Base-by-base conservation (phyloP, 1,140 invertebrate genomes). In the Geopemphigus sp. region DNA sequence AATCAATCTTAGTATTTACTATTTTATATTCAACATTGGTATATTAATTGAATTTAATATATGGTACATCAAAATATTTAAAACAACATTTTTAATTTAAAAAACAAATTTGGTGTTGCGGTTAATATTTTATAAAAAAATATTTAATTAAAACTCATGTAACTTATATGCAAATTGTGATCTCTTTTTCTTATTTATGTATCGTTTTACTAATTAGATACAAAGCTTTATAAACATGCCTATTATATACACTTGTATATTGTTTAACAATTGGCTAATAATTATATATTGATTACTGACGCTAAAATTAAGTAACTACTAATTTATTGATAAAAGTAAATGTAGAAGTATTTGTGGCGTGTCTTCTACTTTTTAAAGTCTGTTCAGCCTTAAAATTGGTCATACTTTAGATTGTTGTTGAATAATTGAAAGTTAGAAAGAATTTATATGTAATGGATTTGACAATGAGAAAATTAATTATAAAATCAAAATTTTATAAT, bases 251-350 rank as follows among this genome's bases (percentile, higher is more conserved):
- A 76, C 29, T 59, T 76, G 39, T 61, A 76, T 76, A 76, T 76
- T 61, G 32, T 74, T 61, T 76, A 76, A 76, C 73, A 61, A 47
- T 76, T 76, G 22, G 73, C 73, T 76, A 76, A 76, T 76, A 47
- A 56, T 76, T 61, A 45, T 57, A 76, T 76, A 39, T 61, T 76
- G n/a, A 76, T 26, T 61, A 76, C 26, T 76, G 26, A 24, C 47
- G 56, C 72, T 74, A 74, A 59, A 74, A 39, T 32, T 74, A 74
- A 32, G 54, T 76, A 76, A 76, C 73, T 56, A 76, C 73, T 76
- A 76, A 76, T 76, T 76, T 26, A 39, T 74, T 74, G 29, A 45
- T 19, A 22, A 57, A 74, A 57, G 61, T 54, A 22, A 56, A 19
- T 56, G 12, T 74, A 56, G 54, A 74, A 74, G 57, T n/a, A 15